Evolutionary conservation across 2,888 invertebrate genomes (phyloP), one percentile per base, ranked within the genome.

Genomic region (Phasia obesa): DNA sequence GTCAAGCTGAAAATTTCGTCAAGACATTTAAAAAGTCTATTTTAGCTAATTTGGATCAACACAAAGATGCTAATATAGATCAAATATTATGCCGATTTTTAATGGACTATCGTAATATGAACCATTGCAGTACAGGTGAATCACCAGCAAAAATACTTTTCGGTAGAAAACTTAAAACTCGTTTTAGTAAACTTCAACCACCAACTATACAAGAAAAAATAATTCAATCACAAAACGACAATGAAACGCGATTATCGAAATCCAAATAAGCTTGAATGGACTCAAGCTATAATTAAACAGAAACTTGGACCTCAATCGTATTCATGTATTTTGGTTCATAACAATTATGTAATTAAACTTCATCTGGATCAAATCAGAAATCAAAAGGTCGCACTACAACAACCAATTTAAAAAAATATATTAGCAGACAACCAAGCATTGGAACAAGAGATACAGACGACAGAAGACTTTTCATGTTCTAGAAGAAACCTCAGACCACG

Each of bases 11-110:
- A 78, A 76, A 86, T 21, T 85, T 84, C 51, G 85, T 87, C 2
- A 86, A 86, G 73, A 86, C 85, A 13, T 76, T 86, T 42, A 87
- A 88, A 69, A 81, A 78, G 55, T 77, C 81, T 13, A 73, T 85
- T n/a, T 38, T 73, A 23, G 81, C 81, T 25, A 78, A 70, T 31
- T 49, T 85, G 31, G 53, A 69, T 25, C 49, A 60, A 60, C 27
- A 59, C 11, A 60, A 69, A n/a, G 38, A 65, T 27, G 25, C 21
- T 2, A 70, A 47, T 23, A 44, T 64, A 19, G 51, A 77, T 31
- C 70, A 71, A 49, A 49, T 59, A 7, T 11, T 59, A 35, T 49
- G 59, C 35, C n/a, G 59, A 47, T 71, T 59, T 59, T 25, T 60
- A 3, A n/a, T 42, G 2, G 42, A 60, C 21, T 60, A 42, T 42